Base-by-base conservation (phyloP, 2,888 invertebrate genomes). In the Escarpia spicata region DNA sequence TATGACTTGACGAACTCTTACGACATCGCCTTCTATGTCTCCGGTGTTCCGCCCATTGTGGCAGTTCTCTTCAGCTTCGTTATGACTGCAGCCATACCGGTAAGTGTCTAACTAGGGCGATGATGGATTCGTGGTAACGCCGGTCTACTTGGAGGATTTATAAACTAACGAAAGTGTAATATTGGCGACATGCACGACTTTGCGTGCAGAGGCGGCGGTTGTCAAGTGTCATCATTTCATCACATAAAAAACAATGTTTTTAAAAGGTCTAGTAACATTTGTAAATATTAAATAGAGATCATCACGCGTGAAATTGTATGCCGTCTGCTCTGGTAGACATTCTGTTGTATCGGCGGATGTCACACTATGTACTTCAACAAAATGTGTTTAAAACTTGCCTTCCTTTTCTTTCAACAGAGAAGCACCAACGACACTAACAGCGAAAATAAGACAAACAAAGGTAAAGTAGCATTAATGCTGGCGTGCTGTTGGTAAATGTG, bases 21-120 rank as follows among this genome's bases (percentile, higher is more conserved):
- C 95, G 97, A 97, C 2, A 95, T 98, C 93, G 98, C 98, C 0
- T 98, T 99, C 95, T 97, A 98, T 93, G 96, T 98, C 93, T 98
- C 98, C 37, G 99, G 99, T 0, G 97, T 98, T 92, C 98, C 98
- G 15, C 98, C 99, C 0, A 97, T 98, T 52, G 95, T 98, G 2
- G 98, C 98, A 6, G 98, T 98, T 4, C 96, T 98, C 9, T 97
- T 98, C 1, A 97, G 98, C 97, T 97, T 97, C 95, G 95, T 97
- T 19, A 97, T 98, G 92, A 97, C 97, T 92, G 97, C 19, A 12
- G 15, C 37, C 0, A 15, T 2, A 31, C 31, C 37, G 75, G 75
- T 75, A 26, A 75, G 75, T 75, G 60, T 60, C 60, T 19, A 60
- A 52, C 52, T 12, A 12, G 9, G 52, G 12, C 52, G 52, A 52